phyloP scores from a whole-genome alignment of 2,113 vertebrate species.

The Ptychochromis oligacanthus region DNA sequence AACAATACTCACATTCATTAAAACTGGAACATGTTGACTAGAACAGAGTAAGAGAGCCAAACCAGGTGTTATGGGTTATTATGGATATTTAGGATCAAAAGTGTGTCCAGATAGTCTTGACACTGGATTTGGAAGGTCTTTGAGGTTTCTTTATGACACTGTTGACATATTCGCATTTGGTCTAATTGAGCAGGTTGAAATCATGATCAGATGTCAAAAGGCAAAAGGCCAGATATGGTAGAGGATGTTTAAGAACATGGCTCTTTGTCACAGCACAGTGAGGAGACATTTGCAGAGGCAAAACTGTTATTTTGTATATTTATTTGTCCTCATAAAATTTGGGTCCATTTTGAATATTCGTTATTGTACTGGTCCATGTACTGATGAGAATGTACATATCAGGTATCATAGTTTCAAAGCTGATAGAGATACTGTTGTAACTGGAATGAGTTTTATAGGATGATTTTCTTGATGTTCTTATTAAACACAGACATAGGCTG shows the following conservation, averaged over 20 bases:
- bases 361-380: constrained; percentile 18
- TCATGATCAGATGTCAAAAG: neutral
- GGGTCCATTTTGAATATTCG: neutral
- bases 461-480: constrained; percentile 2
- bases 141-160: neutral
- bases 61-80: neutral
- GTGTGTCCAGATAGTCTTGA: constrained; percentile 13
- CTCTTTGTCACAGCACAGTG: neutral
- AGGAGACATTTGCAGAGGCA: neutral
- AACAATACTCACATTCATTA: neutral
- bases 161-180: constrained; percentile 30
- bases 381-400: neutral
- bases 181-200: neutral
- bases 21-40: neutral
- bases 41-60: neutral
- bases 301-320: constrained; percentile 24
- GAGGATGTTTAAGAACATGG: neutral
- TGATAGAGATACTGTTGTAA: neutral
- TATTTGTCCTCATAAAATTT: constrained; percentile 21
- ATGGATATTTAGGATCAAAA: neutral
- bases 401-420: constrained; percentile 2
- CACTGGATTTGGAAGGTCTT: neutral
- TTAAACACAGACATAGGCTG: neutral
- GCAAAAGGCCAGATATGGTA: neutral
- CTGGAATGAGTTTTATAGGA: neutral